Evolutionary conservation across 92 coral and sea anemone genomes (phyloP).

Genomic region (Hydrozoanthus gracilis): DNA sequence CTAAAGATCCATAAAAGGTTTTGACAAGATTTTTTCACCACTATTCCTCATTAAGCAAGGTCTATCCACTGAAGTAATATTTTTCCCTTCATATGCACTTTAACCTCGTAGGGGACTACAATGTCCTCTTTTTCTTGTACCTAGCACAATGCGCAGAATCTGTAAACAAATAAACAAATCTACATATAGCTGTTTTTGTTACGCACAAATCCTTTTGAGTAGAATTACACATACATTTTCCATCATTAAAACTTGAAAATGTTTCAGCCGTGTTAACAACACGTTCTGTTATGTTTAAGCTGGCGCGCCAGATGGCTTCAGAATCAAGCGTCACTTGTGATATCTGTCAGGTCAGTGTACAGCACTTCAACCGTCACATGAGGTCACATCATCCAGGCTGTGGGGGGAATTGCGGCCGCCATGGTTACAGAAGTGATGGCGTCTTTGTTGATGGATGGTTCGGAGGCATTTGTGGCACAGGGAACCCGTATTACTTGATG

Average conservation of each 20-base stretch:
- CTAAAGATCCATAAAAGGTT: too few relatives aligned
- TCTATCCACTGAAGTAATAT: too few relatives aligned
- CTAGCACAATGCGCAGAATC: too few relatives aligned
- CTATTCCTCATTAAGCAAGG: too few relatives aligned
- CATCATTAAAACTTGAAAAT: not conserved
- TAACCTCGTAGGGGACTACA: not conserved
- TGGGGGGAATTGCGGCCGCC: constrained; percentile 95
- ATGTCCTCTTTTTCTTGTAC: too few relatives aligned
- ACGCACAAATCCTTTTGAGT: too few relatives aligned
- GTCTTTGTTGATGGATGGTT: constrained; percentile 92
- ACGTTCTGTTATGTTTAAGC: constrained; percentile 33
- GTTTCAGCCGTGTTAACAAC: not conserved
- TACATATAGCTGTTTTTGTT: too few relatives aligned
- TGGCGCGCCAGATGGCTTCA: constrained; percentile 67
- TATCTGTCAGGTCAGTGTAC: constrained; percentile 76
- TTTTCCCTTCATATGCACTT: too few relatives aligned
- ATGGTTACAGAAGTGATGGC: constrained; percentile 93
- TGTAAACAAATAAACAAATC: too few relatives aligned
- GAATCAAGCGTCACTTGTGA: constrained; percentile 71
- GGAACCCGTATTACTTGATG: constrained; percentile 79
- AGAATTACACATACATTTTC: not conserved
- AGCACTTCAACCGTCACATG: constrained; percentile 85
- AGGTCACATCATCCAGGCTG: constrained; percentile 88
- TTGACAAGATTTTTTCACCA: too few relatives aligned
- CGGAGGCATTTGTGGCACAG: constrained; percentile 95